phyloP scores from a whole-genome alignment of 2,888 invertebrate species.

The Halictus quadricinctus region DNA sequence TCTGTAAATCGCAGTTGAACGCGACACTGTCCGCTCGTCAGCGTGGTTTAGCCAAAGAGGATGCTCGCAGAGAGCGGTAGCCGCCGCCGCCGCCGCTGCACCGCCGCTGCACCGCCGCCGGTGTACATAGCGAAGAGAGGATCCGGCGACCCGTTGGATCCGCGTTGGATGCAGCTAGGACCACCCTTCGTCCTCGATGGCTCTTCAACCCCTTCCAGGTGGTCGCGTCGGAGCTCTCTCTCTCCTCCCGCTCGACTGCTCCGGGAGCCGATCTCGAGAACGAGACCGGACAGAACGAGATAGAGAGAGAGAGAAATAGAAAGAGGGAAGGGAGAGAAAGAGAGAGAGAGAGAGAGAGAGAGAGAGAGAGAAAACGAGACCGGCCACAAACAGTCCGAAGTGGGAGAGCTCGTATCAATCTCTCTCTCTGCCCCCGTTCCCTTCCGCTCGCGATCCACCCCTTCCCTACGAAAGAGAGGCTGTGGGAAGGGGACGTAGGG shows the following conservation, averaged over 20 bases:
- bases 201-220: constrained; percentile 72
- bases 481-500: not conserved
- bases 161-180: constrained; percentile 43
- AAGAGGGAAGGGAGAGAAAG: too few relatives aligned
- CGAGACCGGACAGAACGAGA: not conserved
- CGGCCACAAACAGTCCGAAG: constrained; percentile 32
- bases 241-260: constrained; percentile 55
- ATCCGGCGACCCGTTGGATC: constrained; percentile 1
- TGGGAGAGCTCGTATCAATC: constrained; percentile 49
- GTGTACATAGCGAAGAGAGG: not conserved
- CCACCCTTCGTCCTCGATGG: constrained; percentile 68
- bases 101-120: not conserved
- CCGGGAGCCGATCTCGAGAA: constrained; percentile 49
- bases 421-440: constrained; percentile 19
- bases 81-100: not conserved
- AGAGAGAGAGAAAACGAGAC: constrained; percentile 36
- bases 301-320: not conserved
- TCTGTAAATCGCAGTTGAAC: constrained; percentile 17
- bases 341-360: not conserved
- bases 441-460: constrained; percentile 10
- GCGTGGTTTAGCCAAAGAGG: constrained; percentile 6
- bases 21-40: constrained; percentile 1
- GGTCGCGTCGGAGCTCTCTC: constrained; percentile 55
- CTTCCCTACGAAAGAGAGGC: not conserved
- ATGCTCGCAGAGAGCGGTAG: not conserved